Base-by-base conservation (phyloP, 2,113 vertebrate genomes). In the Sinocyclocheilus anophthalmus region DNA sequence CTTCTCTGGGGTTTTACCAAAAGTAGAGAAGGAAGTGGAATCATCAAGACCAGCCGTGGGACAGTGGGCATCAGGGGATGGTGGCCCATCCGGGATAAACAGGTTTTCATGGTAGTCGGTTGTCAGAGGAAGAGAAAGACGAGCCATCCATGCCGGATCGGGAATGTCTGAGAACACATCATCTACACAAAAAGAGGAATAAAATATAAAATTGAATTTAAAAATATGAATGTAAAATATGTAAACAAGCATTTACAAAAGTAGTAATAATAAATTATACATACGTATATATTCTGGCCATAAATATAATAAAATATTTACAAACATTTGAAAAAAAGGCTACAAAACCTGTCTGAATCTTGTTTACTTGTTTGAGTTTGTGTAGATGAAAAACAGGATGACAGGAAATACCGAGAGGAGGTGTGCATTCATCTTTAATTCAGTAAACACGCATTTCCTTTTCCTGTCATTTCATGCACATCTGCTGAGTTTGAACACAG, bases 21-120 rank as follows among this genome's bases (percentile, higher is more conserved):
- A 99, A 0, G 98, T 99, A 90, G 97, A 96, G 91, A 99, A 99
- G 87, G 96, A 95, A 85, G 92, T 92, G 0, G 96, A 95, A 72
- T 93, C 94, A 87, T 95, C 94, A 85, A 92, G 92, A 61, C 88
- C 90, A 0, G 65, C 84, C 8, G 84, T 90, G 1, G 73, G 67
- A 6, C 81, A 89, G 10, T 91, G 91, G 0, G 85, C 88, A 22
- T 94, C 93, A 0, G 91, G 81, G 12, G 92, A 92, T 3, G 91
- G 89, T 0, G 83, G 91, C 0, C 93, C 85, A 0, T 92, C 92
- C 0, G 96, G 96, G 70, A 94, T 95, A 88, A 95, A 97, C 24
- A 99, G 70, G 1, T 99, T 99, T 90, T 98, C 96, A n/a, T 97
- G 97, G 93, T 98, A 99, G 87, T 96, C 96, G 0, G 92, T 45